Conservation (phyloP, 2,113 vertebrate genomes). For the Coregonus clupeaformis region DNA sequence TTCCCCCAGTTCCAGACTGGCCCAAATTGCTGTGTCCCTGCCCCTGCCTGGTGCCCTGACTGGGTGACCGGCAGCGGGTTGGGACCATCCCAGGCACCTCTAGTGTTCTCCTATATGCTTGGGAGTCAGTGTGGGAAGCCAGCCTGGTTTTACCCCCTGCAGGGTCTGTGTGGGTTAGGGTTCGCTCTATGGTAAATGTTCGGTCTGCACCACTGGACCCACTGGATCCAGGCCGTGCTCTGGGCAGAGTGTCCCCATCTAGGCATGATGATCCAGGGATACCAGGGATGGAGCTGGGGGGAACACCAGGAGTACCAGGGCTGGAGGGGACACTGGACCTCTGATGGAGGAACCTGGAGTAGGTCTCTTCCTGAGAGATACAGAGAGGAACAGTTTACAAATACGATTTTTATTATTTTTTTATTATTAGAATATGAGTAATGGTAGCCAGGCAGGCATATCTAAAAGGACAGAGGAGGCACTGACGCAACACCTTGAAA, state of each 20-base stretch:
- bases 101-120: slow-evolving; percentile 18
- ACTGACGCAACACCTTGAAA: slow-evolving; percentile 71
- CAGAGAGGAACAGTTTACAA: neutral
- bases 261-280: slow-evolving; percentile 25
- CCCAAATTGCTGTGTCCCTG: slow-evolving; percentile 3
- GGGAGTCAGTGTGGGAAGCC: slow-evolving; percentile 7
- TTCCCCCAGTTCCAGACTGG: slow-evolving; percentile 13
- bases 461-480: slow-evolving; percentile 48
- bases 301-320: slow-evolving; percentile 20
- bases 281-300: slow-evolving; percentile 27
- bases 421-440: slow-evolving; percentile 38
- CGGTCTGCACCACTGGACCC: slow-evolving; percentile 13
- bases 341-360: slow-evolving; percentile 29
- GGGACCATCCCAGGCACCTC: slow-evolving; percentile 46
- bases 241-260: slow-evolving; percentile 14
- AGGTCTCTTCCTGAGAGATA: slow-evolving; percentile 63
- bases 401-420: neutral
- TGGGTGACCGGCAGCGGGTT: slow-evolving; percentile 65
- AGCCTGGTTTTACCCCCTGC: neutral
- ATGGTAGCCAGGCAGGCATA: slow-evolving; percentile 30
- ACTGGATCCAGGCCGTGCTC: slow-evolving; percentile 28
- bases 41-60: slow-evolving; percentile 25
- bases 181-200: slow-evolving; percentile 23
- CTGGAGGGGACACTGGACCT: slow-evolving; percentile 32
- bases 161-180: neutral